Evolutionary conservation across 2,797 vertebrate species (phyloP), one percentile per base, ranked within the genome.

Genomic region (Molossus molossus): DNA sequence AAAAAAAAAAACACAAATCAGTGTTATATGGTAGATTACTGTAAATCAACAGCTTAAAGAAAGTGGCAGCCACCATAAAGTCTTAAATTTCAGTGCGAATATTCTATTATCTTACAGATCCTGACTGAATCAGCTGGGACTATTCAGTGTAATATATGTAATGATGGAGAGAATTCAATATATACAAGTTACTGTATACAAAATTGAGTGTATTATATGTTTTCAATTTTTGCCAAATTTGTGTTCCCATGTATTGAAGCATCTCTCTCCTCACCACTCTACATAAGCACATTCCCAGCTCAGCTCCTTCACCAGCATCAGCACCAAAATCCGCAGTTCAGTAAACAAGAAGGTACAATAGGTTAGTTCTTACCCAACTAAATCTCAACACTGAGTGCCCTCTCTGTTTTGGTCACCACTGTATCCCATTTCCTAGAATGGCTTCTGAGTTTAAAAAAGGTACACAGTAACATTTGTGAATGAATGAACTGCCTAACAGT

Each of bases 401-500:
- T 85, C 58, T 70, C 40, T n/a, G 9, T 40, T 73, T 62, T 33
- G n/a, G 6, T 62, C 50, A n/a, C 21, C 11, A 14, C 27, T 14
- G 21, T 12, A 6, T 76, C 37, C 80, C 17, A 0, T 69, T 90
- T 87, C 79, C 73, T 76, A 72, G 9, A 94, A 62, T n/a, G 29
- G n/a, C 25, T 84, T 90, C n/a, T 60, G 33, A 37, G 69, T 15
- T 45, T 45, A n/a, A 67, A 53, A 1, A 75, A 50, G 18, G 45
- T 9, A 12, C 37, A n/a, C 18, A 20, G 72, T 37, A 91, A 29
- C 55, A 87, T 45, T 6, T 55, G 14, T 33, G 75, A 92, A 33
- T 70, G 60, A 92, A 81, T 55, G 69, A 73, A 83, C n/a, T 86
- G 12, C 25, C 65, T n/a, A 90, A 58, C 40, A 82, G 33, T 64